Percentiles rank a stretch among this genome's conserved stretches.
Conservation (phyloP, 2,888 invertebrate species). For the Andrena praecox region DNA sequence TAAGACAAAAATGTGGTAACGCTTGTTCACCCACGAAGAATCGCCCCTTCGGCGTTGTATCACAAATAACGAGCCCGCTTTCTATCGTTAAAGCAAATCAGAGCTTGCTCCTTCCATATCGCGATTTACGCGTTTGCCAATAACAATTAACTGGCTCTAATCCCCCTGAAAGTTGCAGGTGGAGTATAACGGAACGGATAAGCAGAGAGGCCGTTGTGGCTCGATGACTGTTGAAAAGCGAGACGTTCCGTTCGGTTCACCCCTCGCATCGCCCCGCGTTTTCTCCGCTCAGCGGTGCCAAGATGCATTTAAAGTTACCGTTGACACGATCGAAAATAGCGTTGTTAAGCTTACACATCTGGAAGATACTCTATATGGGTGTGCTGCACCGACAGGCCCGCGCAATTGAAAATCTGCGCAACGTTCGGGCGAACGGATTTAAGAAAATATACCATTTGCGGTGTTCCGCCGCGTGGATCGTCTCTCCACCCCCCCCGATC, state of each 20-base stretch:
- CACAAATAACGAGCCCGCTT: neutral
- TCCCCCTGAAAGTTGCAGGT: neutral
- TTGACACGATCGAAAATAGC: conserved; percentile 25
- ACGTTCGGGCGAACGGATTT: conserved; percentile 30
- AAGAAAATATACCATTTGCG: conserved; percentile 44
- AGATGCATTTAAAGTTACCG: conserved; percentile 12
- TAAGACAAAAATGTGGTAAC: no score
- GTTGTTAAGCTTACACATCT: conserved; percentile 26
- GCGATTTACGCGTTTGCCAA: neutral
- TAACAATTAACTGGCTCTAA: neutral
- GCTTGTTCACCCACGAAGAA: neutral
- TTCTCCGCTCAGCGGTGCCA: conserved; percentile 40
- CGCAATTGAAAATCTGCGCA: conserved; percentile 30
- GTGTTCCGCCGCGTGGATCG: conserved; percentile 5
- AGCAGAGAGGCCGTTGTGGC: neutral
- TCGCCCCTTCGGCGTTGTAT: neutral
- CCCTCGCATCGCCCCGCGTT: conserved; percentile 7
- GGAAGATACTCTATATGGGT: conserved; percentile 16
- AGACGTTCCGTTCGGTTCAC: neutral
- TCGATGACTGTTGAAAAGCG: neutral
- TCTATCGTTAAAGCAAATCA: neutral
- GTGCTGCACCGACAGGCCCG: neutral
- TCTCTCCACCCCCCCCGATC: neutral
- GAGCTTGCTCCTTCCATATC: neutral
- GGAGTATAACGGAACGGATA: neutral